Evolutionary conservation across 2,113 vertebrate genomes (phyloP).

Genomic region (Ginglymostoma cirratum): DNA sequence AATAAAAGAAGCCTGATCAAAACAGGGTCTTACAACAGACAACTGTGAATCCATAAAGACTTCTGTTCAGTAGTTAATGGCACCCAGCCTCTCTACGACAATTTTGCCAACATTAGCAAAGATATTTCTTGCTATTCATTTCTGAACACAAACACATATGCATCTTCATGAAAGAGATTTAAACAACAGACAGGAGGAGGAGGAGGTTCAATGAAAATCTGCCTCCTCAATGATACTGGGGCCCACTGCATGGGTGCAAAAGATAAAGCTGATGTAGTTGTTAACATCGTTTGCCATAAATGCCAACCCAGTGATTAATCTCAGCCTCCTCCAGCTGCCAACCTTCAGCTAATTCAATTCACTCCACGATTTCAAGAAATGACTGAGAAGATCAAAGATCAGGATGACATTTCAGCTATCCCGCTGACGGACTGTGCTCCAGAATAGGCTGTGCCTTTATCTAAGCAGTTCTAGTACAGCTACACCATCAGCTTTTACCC

Average conservation of each 20-base stretch:
- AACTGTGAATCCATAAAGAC: background rate
- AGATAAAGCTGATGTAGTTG: background rate
- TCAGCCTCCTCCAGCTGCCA: background rate
- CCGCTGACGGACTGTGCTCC: background rate
- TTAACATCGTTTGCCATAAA: background rate
- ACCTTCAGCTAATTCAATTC: background rate
- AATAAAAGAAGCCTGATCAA: conserved; percentile 29
- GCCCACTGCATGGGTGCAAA: background rate
- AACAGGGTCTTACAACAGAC: background rate
- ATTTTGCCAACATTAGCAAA: background rate
- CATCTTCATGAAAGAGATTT: background rate
- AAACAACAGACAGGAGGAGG: background rate
- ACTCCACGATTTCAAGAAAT: background rate
- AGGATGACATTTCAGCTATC: background rate
- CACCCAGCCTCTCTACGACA: background rate
- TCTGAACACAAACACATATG: background rate
- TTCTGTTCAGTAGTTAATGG: background rate
- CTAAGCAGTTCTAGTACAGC: background rate
- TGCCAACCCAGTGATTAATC: background rate
- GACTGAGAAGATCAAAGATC: background rate
- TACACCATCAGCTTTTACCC: background rate
- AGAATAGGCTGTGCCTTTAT: background rate
- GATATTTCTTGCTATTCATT: background rate
- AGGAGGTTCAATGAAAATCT: background rate
- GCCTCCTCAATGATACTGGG: background rate